Base-by-base conservation (phyloP, 1,140 invertebrate species). In the Microplitis mediator region DNA sequence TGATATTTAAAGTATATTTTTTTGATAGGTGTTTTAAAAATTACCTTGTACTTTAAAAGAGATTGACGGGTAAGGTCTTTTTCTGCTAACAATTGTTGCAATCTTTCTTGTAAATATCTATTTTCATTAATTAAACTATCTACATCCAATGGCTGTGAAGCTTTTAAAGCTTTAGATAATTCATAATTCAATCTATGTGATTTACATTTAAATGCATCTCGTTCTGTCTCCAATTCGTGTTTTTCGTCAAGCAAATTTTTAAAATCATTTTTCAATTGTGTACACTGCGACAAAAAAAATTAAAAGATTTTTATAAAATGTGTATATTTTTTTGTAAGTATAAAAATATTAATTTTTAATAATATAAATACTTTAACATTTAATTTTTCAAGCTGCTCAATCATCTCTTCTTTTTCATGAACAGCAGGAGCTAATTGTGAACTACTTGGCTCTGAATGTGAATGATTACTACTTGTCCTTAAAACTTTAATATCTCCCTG, bases 141-240 rank as follows among this genome's bases (percentile, higher is more conserved):
- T 76, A 95, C 90, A 80, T 95, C 94, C n/a, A 96, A 87, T 16
- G 93, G 87, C 68, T 90, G 87, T 0, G 80, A 73, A 50, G 82
- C 90, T 73, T 88, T 91, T 0, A 97, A 84, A 3, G 94, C 90
- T 76, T 91, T 91, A 75, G 93, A 93, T 9, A 97, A 88, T 81
- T 95, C 93, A 77, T 94, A 91, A 84, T 96, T 96, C 3, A 96
- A 88, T 45, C 94, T 87, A 80, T 95, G 93, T 13, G 94, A 92
- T 86, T 97, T 96, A 75, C 90, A 93, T 81, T 93, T 93, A 77
- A 94, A 95, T n/a, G 92, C 93, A 86, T 96, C 94, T 73, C 94
- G 87, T 81, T 96, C 94, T 11, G 90, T 92, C 23, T 93, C 90
- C 16, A 95, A 81, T 77, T 96, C 95, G 79, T 95, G 94, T 83